Percentiles rank a stretch among this genome's conserved stretches.
phyloP scores from a whole-genome alignment of 1,140 invertebrate genomes.

The Monochamus saltuarius region DNA sequence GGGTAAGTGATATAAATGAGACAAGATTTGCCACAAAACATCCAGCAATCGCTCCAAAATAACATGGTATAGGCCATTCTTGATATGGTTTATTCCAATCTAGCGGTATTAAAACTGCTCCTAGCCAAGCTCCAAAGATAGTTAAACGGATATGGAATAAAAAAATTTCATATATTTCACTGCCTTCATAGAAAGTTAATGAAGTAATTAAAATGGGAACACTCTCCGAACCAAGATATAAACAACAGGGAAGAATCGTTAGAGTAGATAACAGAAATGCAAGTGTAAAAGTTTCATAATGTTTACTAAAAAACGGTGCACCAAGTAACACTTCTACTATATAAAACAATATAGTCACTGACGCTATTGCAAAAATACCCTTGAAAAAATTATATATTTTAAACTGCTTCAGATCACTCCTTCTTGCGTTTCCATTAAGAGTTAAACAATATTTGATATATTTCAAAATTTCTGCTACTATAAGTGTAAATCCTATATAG shows the following conservation, averaged over 20 bases:
- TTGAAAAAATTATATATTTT: slow-evolving; percentile 50
- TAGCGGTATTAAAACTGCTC: slow-evolving; percentile 83
- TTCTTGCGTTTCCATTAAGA: slow-evolving; percentile 10
- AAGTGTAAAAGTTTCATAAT: slow-evolving; percentile 73
- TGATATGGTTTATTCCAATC: slow-evolving; percentile 94
- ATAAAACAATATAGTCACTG: slow-evolving; percentile 57
- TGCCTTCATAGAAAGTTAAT: slow-evolving; percentile 53
- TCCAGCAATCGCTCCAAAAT: slow-evolving; percentile 68
- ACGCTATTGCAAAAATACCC: slow-evolving; percentile 37
- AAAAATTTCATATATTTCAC: slow-evolving; percentile 59
- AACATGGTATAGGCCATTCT: slow-evolving; percentile 77
- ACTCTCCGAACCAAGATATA: slow-evolving; percentile 62
- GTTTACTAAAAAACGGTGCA: slow-evolving; percentile 64
- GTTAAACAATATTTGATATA: slow-evolving; percentile 24
- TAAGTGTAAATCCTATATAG: slow-evolving; percentile 31
- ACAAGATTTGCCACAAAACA: slow-evolving; percentile 50
- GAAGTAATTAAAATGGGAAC: slow-evolving; percentile 57
- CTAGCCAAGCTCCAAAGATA: slow-evolving; percentile 83
- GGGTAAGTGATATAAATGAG: neutral
- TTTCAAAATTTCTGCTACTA: slow-evolving; percentile 39
- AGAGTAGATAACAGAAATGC: slow-evolving; percentile 64
- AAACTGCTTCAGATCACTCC: slow-evolving; percentile 19
- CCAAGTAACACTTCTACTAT: slow-evolving; percentile 72
- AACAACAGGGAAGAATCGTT: slow-evolving; percentile 65
- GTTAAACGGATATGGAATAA: slow-evolving; percentile 61